phyloP scores from a whole-genome alignment of 2,888 invertebrate species.

The Tachina lurida region DNA sequence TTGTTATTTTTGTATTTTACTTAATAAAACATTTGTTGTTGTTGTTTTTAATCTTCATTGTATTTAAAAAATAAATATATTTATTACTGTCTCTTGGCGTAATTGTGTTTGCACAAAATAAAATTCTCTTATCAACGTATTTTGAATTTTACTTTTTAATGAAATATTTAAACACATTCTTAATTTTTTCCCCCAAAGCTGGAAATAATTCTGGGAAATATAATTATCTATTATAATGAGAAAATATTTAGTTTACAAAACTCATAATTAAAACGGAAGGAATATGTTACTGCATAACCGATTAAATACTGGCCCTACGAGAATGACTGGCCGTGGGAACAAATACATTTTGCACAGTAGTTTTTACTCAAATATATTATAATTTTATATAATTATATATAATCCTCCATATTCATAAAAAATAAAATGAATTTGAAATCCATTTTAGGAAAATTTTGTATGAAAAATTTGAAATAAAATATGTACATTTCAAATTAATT shows the following conservation, averaged over 20 bases:
- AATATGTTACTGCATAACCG: no score
- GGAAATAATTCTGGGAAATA: slow-evolving; percentile 15
- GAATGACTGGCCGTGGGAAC: no score
- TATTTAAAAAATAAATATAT: slow-evolving; percentile 18
- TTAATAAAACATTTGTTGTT: slow-evolving; percentile 33
- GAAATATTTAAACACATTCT: slow-evolving; percentile 6
- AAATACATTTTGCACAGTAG: no score
- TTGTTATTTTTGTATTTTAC: slow-evolving; percentile 36
- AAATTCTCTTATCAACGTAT: slow-evolving; percentile 51
- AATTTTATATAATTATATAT: no score
- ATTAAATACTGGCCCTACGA: no score
- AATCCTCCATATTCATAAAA: no score
- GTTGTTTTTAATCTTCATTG: slow-evolving; percentile 41
- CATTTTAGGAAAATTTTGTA: no score
- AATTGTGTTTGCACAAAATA: slow-evolving; percentile 33
- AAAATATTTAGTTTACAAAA: not conserved
- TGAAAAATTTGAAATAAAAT: no score
- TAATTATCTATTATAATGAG: slow-evolving; percentile 20
- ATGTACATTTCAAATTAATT: no score
- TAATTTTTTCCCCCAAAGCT: slow-evolving; percentile 42
- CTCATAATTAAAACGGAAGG: not conserved
- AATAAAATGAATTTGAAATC: no score
- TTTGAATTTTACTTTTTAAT: slow-evolving; percentile 12
- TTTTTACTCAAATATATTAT: no score
- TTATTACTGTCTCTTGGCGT: slow-evolving; percentile 8